Percentiles rank a stretch among this genome's conserved stretches.
Evolutionary conservation across 2,113 vertebrate species (phyloP).

Genomic region (Engystomops pustulosus): DNA sequence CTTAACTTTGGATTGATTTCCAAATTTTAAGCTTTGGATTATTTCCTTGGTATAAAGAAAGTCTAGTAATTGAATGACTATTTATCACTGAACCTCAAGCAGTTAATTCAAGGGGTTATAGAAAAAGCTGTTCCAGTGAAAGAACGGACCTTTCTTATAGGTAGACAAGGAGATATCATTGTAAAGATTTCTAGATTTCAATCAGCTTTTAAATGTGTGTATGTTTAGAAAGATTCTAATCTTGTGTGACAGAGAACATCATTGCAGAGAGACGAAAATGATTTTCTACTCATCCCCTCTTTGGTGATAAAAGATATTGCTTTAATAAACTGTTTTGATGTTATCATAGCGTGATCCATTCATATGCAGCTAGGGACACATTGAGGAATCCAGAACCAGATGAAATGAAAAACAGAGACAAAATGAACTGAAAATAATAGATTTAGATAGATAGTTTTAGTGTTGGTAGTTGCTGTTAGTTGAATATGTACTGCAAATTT

Average conservation of each 20-base stretch:
- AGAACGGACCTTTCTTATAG: neutral
- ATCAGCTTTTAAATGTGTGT: slow-evolving; percentile 36
- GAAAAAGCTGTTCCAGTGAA: neutral
- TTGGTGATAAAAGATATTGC: slow-evolving; percentile 41
- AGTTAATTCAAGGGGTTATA: neutral
- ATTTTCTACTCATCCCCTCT: slow-evolving; percentile 25
- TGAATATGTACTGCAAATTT: neutral
- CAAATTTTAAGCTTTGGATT: no score
- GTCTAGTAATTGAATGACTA: neutral
- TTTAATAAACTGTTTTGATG: slow-evolving; percentile 38
- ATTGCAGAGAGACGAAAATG: slow-evolving; percentile 13
- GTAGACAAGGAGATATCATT: slow-evolving; percentile 2
- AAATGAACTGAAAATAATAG: slow-evolving; percentile 1
- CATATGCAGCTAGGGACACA: slow-evolving; percentile 33
- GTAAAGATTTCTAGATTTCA: slow-evolving; percentile 1
- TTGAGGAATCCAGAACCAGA: slow-evolving; percentile 10
- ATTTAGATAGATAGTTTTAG: slow-evolving; percentile 3
- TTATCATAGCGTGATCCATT: slow-evolving; percentile 13
- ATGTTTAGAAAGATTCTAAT: slow-evolving; percentile 29
- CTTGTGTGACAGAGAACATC: slow-evolving; percentile 15
- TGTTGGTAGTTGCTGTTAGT: no score
- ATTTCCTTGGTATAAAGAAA: no score
- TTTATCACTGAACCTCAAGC: neutral
- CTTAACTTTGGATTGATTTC: neutral
- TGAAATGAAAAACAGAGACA: neutral